Conservation (phyloP, 2,113 vertebrate genomes). For the Sclerurus mexicanus region DNA sequence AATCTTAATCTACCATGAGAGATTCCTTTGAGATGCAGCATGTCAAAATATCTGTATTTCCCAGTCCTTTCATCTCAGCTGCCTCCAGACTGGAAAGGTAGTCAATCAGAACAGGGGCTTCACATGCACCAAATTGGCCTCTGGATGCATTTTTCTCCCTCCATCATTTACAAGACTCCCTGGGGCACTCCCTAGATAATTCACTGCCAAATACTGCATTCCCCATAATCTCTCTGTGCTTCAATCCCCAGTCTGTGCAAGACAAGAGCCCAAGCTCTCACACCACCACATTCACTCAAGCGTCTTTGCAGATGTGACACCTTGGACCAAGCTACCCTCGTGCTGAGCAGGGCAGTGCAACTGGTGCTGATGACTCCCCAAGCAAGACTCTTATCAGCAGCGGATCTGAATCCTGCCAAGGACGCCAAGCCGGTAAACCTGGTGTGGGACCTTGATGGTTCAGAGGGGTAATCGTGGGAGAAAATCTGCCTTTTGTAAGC, state of each 20-base stretch:
- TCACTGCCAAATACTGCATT: not conserved
- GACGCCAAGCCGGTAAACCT: not conserved
- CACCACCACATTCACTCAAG: not conserved
- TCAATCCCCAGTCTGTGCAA: not conserved
- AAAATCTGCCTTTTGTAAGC: not conserved
- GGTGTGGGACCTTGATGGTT: not conserved
- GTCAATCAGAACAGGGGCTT: not conserved
- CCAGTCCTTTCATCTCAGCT: not conserved
- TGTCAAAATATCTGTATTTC: not conserved
- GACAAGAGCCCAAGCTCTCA: not conserved
- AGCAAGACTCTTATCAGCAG: not conserved
- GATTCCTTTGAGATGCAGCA: not conserved
- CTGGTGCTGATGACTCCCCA: not conserved
- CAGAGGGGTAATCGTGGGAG: not conserved
- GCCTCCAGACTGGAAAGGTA: accelerated
- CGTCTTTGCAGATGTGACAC: not conserved
- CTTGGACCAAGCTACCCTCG: accelerated
- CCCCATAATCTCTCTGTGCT: not conserved
- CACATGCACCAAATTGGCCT: not conserved
- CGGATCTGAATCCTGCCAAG: not conserved
- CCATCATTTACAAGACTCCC: not conserved
- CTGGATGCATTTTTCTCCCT: not conserved
- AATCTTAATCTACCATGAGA: not conserved
- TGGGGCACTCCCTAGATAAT: not conserved
- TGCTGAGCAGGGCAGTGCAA: not conserved